phyloP scores from a whole-genome alignment of 2,888 invertebrate genomes.

The Dasypogon diadema region DNA sequence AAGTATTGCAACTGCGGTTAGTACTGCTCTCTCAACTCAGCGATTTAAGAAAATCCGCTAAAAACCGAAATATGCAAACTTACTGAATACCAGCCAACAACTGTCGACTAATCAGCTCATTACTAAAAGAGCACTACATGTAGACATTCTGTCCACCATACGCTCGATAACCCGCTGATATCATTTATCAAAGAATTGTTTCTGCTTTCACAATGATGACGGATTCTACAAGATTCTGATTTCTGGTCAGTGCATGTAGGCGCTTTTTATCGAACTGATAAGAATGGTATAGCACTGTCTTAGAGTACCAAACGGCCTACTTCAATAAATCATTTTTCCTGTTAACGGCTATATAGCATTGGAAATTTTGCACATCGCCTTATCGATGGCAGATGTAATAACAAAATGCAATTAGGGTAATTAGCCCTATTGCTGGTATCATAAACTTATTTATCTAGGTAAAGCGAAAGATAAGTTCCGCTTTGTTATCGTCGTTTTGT shows the following conservation, averaged over 20 bases:
- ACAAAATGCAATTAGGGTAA: background rate
- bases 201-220: constrained; percentile 15
- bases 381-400: background rate
- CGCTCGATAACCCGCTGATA: constrained; percentile 21
- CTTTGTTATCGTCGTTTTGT: no score
- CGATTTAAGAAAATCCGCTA: background rate
- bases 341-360: background rate
- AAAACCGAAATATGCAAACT: background rate
- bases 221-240: constrained; percentile 4
- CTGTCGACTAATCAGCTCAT: background rate
- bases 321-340: background rate
- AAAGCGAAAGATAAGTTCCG: no score
- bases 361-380: background rate
- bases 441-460: no score
- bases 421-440: background rate
- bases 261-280: constrained; percentile 34
- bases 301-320: background rate
- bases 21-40: background rate
- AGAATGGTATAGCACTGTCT: background rate
- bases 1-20: no score
- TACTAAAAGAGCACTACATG: background rate
- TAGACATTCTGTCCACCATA: background rate
- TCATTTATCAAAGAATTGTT: constrained; percentile 32
- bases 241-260: background rate
- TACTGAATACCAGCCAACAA: background rate